A percentile compares a stretch with the other conserved stretches of the same genome.
Conservation (phyloP, 2,113 vertebrate genomes). For the Pseudopodoces humilis region DNA sequence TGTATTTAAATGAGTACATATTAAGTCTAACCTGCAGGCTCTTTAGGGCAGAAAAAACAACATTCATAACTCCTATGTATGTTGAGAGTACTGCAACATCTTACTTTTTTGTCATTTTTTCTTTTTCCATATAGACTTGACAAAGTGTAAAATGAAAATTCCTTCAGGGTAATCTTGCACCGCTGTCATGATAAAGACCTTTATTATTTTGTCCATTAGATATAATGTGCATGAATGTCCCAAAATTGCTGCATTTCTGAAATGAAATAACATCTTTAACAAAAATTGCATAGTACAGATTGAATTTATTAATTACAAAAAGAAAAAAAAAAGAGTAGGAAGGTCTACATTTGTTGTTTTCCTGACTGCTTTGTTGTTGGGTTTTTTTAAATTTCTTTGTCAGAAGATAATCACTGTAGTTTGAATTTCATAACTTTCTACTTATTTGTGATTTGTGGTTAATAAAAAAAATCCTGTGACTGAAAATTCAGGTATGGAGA, state of each 20-base stretch:
- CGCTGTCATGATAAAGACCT: not conserved
- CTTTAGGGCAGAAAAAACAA: not conserved
- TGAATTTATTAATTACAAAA: not conserved
- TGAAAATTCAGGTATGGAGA: not conserved
- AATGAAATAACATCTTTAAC: not conserved
- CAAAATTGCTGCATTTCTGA: not conserved
- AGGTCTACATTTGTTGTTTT: not conserved
- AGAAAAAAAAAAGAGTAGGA: not conserved
- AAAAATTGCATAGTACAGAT: not conserved
- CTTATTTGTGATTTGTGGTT: not conserved
- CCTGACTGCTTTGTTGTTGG: not conserved
- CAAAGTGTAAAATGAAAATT: not conserved
- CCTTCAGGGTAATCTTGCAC: not conserved
- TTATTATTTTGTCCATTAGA: not conserved
- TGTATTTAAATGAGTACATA: not conserved
- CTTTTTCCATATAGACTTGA: not conserved
- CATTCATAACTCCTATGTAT: not conserved
- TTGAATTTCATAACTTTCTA: not conserved
- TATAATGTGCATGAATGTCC: not conserved
- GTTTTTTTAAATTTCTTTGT: not conserved
- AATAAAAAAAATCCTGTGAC: not conserved
- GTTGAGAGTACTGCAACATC: not conserved
- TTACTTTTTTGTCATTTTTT: not conserved
- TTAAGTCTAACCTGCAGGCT: not conserved
- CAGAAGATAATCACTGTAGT: not conserved